Evolutionary conservation across 2,113 vertebrate species (phyloP), one percentile per base, ranked within the genome.

Genomic region (Podarcis raffonei): DNA sequence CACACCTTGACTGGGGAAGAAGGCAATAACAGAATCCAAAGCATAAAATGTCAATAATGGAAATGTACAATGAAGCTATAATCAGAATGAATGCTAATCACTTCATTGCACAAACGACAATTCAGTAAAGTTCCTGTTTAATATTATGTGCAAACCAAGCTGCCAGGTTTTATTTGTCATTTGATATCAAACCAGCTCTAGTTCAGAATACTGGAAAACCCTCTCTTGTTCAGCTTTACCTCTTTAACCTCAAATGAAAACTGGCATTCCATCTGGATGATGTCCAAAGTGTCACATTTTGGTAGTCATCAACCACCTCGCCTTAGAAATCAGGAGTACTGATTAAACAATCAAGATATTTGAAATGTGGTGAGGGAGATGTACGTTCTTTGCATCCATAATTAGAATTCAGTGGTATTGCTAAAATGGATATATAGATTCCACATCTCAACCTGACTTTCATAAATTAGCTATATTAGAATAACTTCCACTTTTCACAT

Each of bases 271-370:
- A 97, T 97, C 97, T 97, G 97, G 97, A 96, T 95, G 94, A 95
- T 94, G 96, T 97, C 97, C 96, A 97, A 96, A 35, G 90, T 97
- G 96, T 96, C 96, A 97, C 96, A 96, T 97, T 97, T 96, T 91
- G 93, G 96, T 96, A 97, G 94, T 95, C 95, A 96, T 97, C 97
- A 96, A 95, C 95, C 92, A 95, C 94, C 95, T 97, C 82, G 95
- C 94, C 94, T 97, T 96, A 96, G 95, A 96, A 97, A 97, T 97
- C 96, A 97, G 95, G 96, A 97, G 95, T 94, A 94, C 95, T 97
- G 97, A 97, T 97, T 97, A 97, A 97, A 97, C 96, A 97, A 97
- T 97, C 96, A 97, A 95, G 96, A 96, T 96, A 97, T 96, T 96
- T 97, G 96, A 97, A 96, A 96, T 95, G 95, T 89, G 95, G 96